Base-by-base conservation (phyloP, 2,113 vertebrate species). In the Trochalopteron elliotii region DNA sequence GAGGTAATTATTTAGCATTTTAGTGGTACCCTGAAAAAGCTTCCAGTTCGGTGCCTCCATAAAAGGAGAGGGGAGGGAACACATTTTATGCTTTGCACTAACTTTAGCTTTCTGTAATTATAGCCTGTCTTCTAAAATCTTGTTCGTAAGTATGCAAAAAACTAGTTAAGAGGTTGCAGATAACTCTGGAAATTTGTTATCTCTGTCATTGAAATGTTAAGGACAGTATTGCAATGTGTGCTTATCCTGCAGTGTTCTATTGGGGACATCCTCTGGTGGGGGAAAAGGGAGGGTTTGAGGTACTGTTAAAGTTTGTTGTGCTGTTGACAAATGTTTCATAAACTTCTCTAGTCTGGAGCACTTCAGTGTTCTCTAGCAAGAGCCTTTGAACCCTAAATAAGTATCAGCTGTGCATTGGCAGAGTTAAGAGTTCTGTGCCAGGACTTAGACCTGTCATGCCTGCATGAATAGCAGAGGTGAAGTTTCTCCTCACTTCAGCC, bases 61-160 rank as follows among this genome's bases (percentile, higher is more conserved):
- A 65, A 92, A 94, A 78, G 61, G 63, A 59, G 35, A 45, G 17
- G 31, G 65, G 57, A 79, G 45, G 71, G 55, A 69, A 93, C 0
- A 0, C 2, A 4, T 67, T 35, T 72, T 39, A 0, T 0, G 2
- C 33, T 87, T 65, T 37, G 44, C 20, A 22, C 12, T 64, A 31
- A 57, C 8, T 88, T 85, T 9, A 70, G 25, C 77, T 39, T 77
- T 83, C 50, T 63, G 15, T 80, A 61, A 61, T 55, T 79, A 39
- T 33, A 83, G 37, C 14, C 19, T 57, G 28, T 45, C 28, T 74
- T 72, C 31, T 25, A 7, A 40, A 2, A 3, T 85, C 33, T 68
- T 60, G 27, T 70, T 87, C 63, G 2, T 35, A 65, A 65, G 18
- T 10, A 65, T 67, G n/a, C 39, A 84, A 30, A 61, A 72, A 90